phyloP scores from a whole-genome alignment of 2,888 invertebrate species.

The Agrenia bidenticulata region DNA sequence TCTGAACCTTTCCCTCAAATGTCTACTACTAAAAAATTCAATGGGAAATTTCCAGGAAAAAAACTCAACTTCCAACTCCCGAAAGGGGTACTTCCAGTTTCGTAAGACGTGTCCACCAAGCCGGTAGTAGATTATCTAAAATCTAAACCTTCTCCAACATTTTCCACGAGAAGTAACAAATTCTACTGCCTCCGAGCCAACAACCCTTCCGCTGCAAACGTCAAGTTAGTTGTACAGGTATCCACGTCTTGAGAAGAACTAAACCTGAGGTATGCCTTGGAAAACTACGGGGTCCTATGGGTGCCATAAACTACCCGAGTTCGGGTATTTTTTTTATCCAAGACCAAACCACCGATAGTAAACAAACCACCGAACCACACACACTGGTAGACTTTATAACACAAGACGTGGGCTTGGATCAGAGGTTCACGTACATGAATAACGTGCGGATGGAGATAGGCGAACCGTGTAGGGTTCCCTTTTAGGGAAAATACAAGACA shows the following conservation, averaged over 20 bases:
- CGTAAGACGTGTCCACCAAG: neutral
- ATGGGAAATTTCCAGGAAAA: slow-evolving; percentile 34
- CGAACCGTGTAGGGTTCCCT: neutral
- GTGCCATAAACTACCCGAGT: slow-evolving; percentile 50
- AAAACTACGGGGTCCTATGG: slow-evolving; percentile 36
- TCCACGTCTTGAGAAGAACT: neutral
- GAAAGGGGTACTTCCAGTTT: neutral
- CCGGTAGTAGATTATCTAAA: too few species aligned
- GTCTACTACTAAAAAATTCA: slow-evolving; percentile 49
- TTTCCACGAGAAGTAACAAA: slow-evolving; percentile 2
- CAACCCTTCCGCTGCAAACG: slow-evolving; percentile 3
- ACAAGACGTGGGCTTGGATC: too few species aligned
- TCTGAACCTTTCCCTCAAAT: slow-evolving; percentile 48
- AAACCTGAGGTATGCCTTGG: neutral
- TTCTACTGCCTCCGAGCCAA: neutral
- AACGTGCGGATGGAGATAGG: neutral
- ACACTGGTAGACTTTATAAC: neutral
- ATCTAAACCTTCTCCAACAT: neutral
- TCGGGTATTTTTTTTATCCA: slow-evolving; percentile 34
- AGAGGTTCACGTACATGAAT: too few species aligned
- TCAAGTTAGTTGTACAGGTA: slow-evolving; percentile 2
- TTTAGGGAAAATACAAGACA: slow-evolving; percentile 1
- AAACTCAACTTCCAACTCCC: slow-evolving; percentile 10
- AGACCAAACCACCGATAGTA: slow-evolving; percentile 23
- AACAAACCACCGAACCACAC: slow-evolving; percentile 12